phyloP scores from a whole-genome alignment of 2,888 invertebrate genomes.

The Strigamia maritima region DNA sequence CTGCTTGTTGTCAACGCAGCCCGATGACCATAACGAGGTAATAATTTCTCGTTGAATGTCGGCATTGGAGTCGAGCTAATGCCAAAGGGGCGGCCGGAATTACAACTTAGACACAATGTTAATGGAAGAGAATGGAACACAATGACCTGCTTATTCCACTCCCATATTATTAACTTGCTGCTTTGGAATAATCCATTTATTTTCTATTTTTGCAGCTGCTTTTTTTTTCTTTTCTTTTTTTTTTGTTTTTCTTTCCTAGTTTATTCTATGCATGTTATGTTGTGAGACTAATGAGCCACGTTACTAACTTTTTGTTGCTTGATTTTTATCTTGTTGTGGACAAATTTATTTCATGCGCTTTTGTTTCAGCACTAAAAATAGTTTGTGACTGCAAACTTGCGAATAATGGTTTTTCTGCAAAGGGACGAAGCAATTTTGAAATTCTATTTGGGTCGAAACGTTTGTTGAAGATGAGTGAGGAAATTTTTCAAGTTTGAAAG shows the following conservation, averaged over 20 bases:
- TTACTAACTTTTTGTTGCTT: slow-evolving; percentile 3
- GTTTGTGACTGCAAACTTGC: background rate
- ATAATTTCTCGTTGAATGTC: slow-evolving; percentile 23
- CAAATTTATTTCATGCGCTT: background rate
- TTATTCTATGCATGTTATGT: background rate
- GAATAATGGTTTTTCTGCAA: background rate
- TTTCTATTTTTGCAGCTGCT: background rate
- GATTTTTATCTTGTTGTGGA: background rate
- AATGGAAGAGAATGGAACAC: slow-evolving; percentile 19
- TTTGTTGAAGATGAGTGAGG: no score
- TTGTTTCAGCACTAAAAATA: background rate
- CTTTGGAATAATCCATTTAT: slow-evolving; percentile 9
- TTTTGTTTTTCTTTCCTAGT: background rate
- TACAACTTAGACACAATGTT: slow-evolving; percentile 23
- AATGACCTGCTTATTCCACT: slow-evolving; percentile 23
- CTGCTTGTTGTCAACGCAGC: slow-evolving; percentile 15
- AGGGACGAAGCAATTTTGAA: background rate
- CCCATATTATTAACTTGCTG: slow-evolving; percentile 6
- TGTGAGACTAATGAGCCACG: slow-evolving; percentile 4
- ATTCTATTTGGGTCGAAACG: no score
- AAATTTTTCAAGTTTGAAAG: no score
- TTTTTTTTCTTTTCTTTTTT: background rate
- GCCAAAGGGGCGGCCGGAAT: slow-evolving; percentile 23
- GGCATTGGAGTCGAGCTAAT: slow-evolving; percentile 20
- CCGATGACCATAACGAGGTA: slow-evolving; percentile 23